These are phyloP conservation scores for Geococcyx californianus DNA, from an alignment of 2,113 vertebrate species.

Conservation along the genomic window DNA sequence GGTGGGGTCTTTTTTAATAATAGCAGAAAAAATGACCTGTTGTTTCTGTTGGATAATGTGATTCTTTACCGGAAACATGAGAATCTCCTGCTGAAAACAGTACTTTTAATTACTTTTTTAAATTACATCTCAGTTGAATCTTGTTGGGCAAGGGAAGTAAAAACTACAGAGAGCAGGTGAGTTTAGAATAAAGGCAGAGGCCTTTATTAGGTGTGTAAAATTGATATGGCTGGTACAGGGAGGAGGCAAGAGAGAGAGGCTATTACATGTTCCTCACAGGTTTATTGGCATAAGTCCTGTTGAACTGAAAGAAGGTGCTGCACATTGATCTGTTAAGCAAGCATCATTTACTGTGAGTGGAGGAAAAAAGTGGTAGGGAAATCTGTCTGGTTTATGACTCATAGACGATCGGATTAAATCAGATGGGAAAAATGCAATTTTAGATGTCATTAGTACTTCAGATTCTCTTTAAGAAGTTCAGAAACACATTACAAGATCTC, in stretches of 20 bases:
- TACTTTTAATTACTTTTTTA: neutral
- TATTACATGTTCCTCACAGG: neutral
- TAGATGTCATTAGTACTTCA: neutral
- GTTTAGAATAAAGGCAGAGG: neutral
- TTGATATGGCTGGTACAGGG: neutral
- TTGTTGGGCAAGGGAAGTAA: neutral
- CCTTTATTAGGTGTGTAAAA: neutral
- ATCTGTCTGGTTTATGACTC: neutral
- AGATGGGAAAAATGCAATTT: neutral
- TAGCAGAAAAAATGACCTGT: neutral
- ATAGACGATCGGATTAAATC: neutral
- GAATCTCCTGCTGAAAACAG: neutral
- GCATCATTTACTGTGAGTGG: neutral
- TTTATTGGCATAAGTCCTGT: neutral
- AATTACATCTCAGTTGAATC: neutral
- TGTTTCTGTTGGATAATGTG: neutral
- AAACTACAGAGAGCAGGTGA: neutral
- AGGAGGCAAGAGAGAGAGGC: neutral
- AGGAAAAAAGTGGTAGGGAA: neutral
- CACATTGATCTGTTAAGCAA: neutral
- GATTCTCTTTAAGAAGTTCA: neutral
- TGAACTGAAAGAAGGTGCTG: neutral
- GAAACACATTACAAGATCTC: neutral
- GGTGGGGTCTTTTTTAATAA: neutral
- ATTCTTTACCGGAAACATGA: neutral